phyloP scores from a whole-genome alignment of 2,888 invertebrate genomes.

The Blastobasis lacticolella region DNA sequence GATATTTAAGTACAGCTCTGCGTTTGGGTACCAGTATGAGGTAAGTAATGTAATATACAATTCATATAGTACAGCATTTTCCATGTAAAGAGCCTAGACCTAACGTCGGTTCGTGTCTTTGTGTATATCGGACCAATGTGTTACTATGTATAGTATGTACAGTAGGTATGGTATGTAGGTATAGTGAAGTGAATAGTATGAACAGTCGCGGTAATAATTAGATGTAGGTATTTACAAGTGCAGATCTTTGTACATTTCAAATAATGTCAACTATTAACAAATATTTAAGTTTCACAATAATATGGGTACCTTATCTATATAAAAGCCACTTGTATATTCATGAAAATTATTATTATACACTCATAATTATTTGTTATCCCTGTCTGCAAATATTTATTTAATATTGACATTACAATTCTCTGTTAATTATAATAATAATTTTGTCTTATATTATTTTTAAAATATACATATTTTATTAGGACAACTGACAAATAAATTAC shows the following conservation, averaged over 20 bases:
- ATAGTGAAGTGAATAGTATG: not conserved
- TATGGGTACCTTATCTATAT: no score
- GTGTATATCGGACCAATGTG: slow-evolving; percentile 19
- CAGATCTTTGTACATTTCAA: not conserved
- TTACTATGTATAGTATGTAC: slow-evolving; percentile 11
- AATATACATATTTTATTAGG: no score
- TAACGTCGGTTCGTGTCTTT: slow-evolving; percentile 16
- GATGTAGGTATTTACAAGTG: not conserved
- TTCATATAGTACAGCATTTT: not conserved
- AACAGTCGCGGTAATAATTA: not conserved
- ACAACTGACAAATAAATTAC: no score
- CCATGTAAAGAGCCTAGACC: not conserved
- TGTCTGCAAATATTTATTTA: no score
- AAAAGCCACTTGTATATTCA: no score
- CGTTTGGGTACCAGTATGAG: slow-evolving; percentile 48
- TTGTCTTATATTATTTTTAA: no score
- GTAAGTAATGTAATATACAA: slow-evolving; percentile 31
- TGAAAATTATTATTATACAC: no score
- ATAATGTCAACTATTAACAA: no score
- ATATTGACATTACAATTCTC: no score
- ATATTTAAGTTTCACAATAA: no score
- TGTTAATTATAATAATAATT: no score
- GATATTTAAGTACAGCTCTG: slow-evolving; percentile 30
- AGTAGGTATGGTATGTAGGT: not conserved
- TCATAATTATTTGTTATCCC: no score